phyloP scores from a whole-genome alignment of 2,888 invertebrate species.

The Cosmorhoe ocellata region DNA sequence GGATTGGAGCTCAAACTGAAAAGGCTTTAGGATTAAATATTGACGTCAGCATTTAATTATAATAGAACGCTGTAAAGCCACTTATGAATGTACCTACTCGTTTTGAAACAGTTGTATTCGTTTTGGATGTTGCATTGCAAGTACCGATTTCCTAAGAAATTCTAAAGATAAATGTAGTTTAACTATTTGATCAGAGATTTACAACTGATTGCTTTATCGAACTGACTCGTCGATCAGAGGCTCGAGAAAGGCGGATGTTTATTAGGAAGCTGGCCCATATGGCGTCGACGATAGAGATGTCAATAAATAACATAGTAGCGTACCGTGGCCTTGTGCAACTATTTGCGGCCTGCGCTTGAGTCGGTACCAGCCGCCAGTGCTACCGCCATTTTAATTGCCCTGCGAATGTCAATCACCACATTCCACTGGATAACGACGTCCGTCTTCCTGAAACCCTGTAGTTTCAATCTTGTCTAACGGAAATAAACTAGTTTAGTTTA shows the following conservation, averaged over 20 bases:
- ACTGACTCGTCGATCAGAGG: constrained; percentile 9
- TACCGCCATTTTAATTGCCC: constrained; percentile 66
- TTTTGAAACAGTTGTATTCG: no score
- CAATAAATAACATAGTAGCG: constrained; percentile 57
- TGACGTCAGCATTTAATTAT: constrained; percentile 11
- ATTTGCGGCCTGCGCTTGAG: constrained; percentile 63
- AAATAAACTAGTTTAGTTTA: constrained; percentile 14
- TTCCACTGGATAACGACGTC: constrained; percentile 52
- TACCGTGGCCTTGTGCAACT: constrained; percentile 70
- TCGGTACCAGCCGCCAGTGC: constrained; percentile 37
- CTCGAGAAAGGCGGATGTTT: constrained; percentile 50
- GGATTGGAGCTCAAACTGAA: constrained; percentile 30
- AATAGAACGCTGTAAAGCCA: no score
- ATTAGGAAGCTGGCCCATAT: constrained; percentile 40
- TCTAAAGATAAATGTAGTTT: constrained; percentile 10
- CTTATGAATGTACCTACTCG: no score
- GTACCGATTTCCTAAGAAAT: background rate
- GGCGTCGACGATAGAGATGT: constrained; percentile 49
- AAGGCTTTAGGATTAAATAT: constrained; percentile 29
- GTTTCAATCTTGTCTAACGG: constrained; percentile 12
- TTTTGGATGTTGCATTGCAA: no score
- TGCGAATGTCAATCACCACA: constrained; percentile 66
- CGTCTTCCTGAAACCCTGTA: constrained; percentile 43
- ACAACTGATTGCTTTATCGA: constrained; percentile 21
- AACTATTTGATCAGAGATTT: constrained; percentile 11